phyloP scores from a whole-genome alignment of 2,113 vertebrate species.

The Rissa tridactyla region DNA sequence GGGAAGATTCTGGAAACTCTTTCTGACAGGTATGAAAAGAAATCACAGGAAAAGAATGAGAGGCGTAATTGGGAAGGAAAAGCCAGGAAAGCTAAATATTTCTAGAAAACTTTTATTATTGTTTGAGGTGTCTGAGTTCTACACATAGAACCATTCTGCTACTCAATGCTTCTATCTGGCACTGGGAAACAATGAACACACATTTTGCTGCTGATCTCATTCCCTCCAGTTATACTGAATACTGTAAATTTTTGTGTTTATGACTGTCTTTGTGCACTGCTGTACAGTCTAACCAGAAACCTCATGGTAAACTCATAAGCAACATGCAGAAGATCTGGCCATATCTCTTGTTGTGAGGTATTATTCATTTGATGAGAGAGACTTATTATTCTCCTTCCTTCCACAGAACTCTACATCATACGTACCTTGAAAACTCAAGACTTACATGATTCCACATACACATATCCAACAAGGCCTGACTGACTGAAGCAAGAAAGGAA shows the following conservation, averaged over 20 bases:
- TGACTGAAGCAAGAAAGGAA: neutral
- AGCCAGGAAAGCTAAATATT: neutral
- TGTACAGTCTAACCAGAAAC: neutral
- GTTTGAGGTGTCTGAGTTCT: neutral
- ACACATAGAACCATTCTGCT: neutral
- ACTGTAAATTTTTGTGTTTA: neutral
- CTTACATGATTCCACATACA: neutral
- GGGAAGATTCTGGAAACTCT: neutral
- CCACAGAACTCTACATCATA: neutral
- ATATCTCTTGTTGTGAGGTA: neutral
- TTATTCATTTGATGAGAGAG: neutral
- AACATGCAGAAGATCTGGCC: neutral
- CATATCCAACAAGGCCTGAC: neutral
- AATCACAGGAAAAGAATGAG: neutral
- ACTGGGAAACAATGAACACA: neutral
- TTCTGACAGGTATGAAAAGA: neutral
- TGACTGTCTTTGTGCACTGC: neutral
- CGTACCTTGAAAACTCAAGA: neutral
- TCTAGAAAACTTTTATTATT: neutral
- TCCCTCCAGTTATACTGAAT: neutral
- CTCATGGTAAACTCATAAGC: neutral
- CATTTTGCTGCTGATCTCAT: neutral
- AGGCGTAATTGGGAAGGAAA: neutral
- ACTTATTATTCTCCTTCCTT: neutral
- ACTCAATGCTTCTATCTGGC: neutral